These are phyloP conservation scores for Mormyrops boulengeri DNA, from an alignment of 2,797 vertebrate species.

Conservation along the genomic window DNA sequence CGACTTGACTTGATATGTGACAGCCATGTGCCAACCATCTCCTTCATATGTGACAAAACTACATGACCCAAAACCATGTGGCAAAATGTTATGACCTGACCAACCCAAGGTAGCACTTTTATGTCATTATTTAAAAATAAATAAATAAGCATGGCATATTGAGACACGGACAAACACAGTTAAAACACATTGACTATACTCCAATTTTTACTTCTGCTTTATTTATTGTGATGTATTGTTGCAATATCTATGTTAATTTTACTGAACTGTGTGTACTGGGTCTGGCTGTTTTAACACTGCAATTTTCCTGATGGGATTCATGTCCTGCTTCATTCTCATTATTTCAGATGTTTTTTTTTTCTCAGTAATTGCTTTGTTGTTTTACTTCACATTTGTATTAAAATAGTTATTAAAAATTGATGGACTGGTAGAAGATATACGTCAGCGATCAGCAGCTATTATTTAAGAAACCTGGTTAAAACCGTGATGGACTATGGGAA, in stretches of 20 bases:
- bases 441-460: too few relatives aligned
- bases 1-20: too few relatives aligned
- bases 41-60: too few relatives aligned
- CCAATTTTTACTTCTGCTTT: too few relatives aligned
- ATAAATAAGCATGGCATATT: constrained; percentile 40
- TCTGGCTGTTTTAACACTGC: not conserved
- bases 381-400: not conserved
- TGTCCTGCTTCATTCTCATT: not conserved
- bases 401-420: not conserved
- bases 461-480: not conserved
- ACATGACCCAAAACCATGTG: too few relatives aligned
- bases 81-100: too few relatives aligned
- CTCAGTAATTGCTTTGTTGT: not conserved
- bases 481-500: not conserved
- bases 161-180: too few relatives aligned
- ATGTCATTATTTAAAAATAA: constrained; percentile 47
- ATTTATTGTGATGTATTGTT: too few relatives aligned
- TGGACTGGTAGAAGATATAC: too few relatives aligned
- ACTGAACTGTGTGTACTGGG: not conserved
- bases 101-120: too few relatives aligned
- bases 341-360: not conserved
- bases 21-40: too few relatives aligned
- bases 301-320: not conserved
- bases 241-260: not conserved
- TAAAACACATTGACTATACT: too few relatives aligned